These are phyloP conservation scores for Ganaspis sp. DNA, from an alignment of 1,140 invertebrate species.

Conservation along the genomic window DNA sequence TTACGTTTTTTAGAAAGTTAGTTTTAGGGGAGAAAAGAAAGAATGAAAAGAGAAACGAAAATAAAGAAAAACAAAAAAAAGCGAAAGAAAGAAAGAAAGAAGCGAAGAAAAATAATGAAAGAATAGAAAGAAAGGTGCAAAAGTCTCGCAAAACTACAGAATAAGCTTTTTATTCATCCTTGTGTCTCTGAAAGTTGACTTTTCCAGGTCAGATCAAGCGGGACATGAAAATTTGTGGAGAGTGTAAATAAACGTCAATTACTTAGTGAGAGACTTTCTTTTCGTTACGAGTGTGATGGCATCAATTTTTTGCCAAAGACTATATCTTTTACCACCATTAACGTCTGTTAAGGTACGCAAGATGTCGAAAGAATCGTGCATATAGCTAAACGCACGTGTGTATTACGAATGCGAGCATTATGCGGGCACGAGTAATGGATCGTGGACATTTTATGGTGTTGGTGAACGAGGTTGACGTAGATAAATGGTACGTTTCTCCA, in stretches of 20 bases:
- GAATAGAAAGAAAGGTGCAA: not conserved
- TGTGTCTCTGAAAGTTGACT: not conserved
- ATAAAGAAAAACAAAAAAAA: no score
- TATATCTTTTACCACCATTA: conserved; percentile 49
- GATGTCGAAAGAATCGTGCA: conserved; percentile 47
- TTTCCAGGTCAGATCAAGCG: not conserved
- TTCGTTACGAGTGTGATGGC: conserved; percentile 38
- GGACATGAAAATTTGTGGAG: not conserved
- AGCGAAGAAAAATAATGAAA: no score
- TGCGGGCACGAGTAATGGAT: conserved; percentile 58
- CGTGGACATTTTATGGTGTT: conserved; percentile 64
- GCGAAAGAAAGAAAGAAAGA: no score
- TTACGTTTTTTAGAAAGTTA: no score
- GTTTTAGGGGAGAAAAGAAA: no score
- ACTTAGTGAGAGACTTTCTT: conserved; percentile 40
- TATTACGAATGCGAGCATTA: conserved; percentile 54
- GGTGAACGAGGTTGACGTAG: conserved; percentile 74
- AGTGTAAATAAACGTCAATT: not conserved
- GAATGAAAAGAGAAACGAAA: no score
- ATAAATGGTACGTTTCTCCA: conserved; percentile 72
- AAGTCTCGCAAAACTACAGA: not conserved
- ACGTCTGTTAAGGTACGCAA: conserved; percentile 55
- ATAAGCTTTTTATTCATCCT: not conserved
- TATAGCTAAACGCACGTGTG: conserved; percentile 55
- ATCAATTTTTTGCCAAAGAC: conserved; percentile 51